Base-by-base conservation (phyloP, 2,888 invertebrate genomes). In the Isoperla grammatica region DNA sequence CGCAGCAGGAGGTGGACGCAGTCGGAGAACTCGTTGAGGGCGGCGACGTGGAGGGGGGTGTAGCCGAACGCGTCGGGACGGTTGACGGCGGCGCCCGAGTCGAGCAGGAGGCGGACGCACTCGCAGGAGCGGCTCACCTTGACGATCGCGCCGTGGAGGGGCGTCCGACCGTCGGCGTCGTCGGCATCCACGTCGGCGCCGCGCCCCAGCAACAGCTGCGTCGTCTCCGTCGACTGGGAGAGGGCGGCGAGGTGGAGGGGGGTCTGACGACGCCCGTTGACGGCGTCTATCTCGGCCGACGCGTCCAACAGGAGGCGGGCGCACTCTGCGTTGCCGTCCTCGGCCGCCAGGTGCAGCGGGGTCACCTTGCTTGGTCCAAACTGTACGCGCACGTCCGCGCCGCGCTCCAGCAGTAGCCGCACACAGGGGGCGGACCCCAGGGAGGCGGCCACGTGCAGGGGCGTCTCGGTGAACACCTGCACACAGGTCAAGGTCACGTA, bases 321-420 rank as follows among this genome's bases (percentile, higher is more conserved):
- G 66, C 92, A 91, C 65, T 88, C 87, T 0, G 83, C 83, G 69
- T 88, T 88, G 5, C 92, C 91, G 67, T 93, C 92, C 70, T 92
- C 91, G 0, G 93, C 90, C 4, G 94, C 91, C 66, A 94, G 76
- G 75, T 95, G 94, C 23, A 95, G 73, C 1, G 94, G 88, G 0
- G 94, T 92, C 56, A 87, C 82, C 68, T 85, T 81, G 19, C 83
- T 82, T 1, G 79, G 71, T 0, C 90, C 89, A 64, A 84, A 78
- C 63, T 88, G 87, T 0, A 89, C 87, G 54, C 86, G 77, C 1
- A 88, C 87, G 68, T 91, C 90, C 1, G 92, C 90, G 19, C 92
- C 91, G 67, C 87, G 81, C 59, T 81, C 82, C 61, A 92, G 76
- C 19, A 95, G 78, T 63, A 94, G 75, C 71, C 84, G 81, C 39